Evolutionary conservation across 2,113 vertebrate genomes (phyloP).

Genomic region (Corynorhinus townsendii): DNA sequence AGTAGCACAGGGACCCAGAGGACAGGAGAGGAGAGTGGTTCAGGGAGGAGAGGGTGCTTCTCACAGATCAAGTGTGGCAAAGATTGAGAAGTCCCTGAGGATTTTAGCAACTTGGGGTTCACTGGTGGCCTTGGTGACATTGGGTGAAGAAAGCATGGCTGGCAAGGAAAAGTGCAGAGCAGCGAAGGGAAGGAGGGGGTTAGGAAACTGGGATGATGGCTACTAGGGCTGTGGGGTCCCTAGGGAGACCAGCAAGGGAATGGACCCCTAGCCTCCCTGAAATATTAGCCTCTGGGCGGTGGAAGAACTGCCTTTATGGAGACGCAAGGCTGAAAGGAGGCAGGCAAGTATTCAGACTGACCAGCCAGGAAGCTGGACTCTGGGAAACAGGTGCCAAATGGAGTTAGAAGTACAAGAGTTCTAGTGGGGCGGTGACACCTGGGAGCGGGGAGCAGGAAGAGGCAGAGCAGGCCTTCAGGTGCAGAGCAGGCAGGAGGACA

Average conservation of each 20-base stretch:
- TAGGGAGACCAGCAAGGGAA: not conserved
- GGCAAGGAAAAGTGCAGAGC: not conserved
- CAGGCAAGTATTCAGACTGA: not conserved
- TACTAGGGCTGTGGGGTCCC: not conserved
- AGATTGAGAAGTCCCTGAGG: not conserved
- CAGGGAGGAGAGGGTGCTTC: not conserved
- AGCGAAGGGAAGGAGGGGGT: not conserved
- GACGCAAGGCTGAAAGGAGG: fast-evolving
- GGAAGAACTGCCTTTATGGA: not conserved
- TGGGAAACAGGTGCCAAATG: not conserved
- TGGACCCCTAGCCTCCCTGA: not conserved
- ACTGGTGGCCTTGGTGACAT: not conserved
- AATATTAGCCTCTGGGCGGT: not conserved
- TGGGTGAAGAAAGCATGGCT: not conserved
- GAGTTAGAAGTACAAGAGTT: not conserved
- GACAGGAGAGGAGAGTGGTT: not conserved
- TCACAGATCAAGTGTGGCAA: no score
- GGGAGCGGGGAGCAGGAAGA: not conserved
- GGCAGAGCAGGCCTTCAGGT: not conserved
- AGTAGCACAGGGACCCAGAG: not conserved
- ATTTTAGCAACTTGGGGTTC: not conserved
- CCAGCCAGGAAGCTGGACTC: not conserved
- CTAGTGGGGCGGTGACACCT: not conserved
- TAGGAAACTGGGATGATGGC: not conserved
- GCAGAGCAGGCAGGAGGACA: not conserved